phyloP scores from a whole-genome alignment of 1,140 invertebrate species.

The Whitmania pigra region DNA sequence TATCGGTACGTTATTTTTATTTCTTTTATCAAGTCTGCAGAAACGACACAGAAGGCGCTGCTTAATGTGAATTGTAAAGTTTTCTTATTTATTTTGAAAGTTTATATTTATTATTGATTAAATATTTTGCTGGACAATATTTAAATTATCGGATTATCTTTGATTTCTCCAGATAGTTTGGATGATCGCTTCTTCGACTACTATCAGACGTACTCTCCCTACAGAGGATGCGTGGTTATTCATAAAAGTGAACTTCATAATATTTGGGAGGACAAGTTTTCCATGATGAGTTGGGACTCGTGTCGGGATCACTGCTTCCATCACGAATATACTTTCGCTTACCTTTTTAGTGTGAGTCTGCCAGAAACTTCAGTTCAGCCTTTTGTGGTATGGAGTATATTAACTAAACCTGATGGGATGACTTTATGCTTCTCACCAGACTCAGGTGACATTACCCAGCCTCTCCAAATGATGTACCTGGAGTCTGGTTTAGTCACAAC shows the following conservation, averaged over 20 bases:
- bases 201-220: background rate
- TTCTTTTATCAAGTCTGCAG: too few species aligned
- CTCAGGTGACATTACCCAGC: background rate
- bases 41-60: too few species aligned
- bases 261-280: background rate
- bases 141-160: too few species aligned
- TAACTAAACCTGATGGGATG: too few species aligned
- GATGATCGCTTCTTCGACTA: constrained; percentile 7
- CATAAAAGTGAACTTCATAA: background rate
- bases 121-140: too few species aligned
- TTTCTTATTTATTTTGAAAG: too few species aligned
- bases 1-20: too few species aligned
- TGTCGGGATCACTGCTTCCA: background rate
- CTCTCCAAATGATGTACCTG: background rate
- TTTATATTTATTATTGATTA: too few species aligned
- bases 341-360: background rate
- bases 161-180: background rate
- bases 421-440: background rate
- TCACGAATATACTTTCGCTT: background rate
- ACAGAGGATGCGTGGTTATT: background rate
- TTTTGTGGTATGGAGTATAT: too few species aligned
- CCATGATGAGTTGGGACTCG: background rate
- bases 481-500: background rate
- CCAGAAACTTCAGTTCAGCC: too few species aligned
- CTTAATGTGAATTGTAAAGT: too few species aligned